Percentiles rank a stretch among this genome's conserved stretches.
phyloP scores from a whole-genome alignment of 1,140 invertebrate species.

The Zaprionus davidi region DNA sequence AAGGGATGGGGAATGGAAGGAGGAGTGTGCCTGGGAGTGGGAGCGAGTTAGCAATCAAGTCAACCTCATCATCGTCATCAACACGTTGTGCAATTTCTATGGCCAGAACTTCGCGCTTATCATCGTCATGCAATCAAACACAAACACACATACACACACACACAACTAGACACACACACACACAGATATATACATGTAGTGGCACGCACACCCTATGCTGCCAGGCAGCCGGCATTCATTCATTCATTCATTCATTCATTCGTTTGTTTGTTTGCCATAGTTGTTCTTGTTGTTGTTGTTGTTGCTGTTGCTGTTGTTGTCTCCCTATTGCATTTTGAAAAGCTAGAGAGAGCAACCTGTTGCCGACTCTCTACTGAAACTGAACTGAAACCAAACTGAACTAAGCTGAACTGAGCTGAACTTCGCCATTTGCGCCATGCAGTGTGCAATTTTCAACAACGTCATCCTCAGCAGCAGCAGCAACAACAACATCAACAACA shows the following conservation, averaged over 20 bases:
- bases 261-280: constrained; percentile 58
- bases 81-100: constrained; percentile 78
- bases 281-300: constrained; percentile 35
- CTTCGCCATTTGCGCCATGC: constrained; percentile 78
- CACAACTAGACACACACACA: constrained; percentile 55
- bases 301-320: constrained; percentile 49
- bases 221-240: constrained; percentile 16
- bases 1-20: background rate
- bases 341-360: constrained; percentile 74
- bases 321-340: constrained; percentile 78
- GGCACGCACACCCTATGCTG: constrained; percentile 16
- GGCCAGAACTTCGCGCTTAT: constrained; percentile 81
- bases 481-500: constrained; percentile 21
- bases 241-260: constrained; percentile 61
- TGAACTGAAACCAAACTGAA: constrained; percentile 50
- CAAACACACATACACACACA: constrained; percentile 43
- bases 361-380: constrained; percentile 41
- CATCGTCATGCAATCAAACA: constrained; percentile 77
- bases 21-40: background rate
- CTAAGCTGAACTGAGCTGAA: constrained; percentile 53
- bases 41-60: constrained; percentile 52
- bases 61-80: constrained; percentile 59
- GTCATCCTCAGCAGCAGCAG: constrained; percentile 55
- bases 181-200: constrained; percentile 27
- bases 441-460: constrained; percentile 81